Evolutionary conservation across 2,888 invertebrate species (phyloP), one percentile per base, ranked within the genome.

Genomic region (Galeruca laticollis): DNA sequence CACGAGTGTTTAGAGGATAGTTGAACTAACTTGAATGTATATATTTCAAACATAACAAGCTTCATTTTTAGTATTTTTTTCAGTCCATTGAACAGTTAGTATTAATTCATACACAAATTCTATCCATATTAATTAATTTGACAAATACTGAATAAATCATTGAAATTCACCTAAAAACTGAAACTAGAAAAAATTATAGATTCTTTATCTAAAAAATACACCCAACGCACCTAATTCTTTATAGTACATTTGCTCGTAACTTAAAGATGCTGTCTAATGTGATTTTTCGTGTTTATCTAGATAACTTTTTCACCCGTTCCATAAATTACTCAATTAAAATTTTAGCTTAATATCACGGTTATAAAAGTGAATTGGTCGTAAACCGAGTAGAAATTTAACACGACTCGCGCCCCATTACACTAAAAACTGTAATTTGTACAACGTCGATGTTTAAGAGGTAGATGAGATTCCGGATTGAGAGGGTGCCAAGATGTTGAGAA

Each of bases 251-350:
- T 10, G 10, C 11, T 11, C 11, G 10, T 37, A 13, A 10, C 11
- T 11, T 33, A 2, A 10, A 37, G 3, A 37, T 37, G 37, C 37
- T 37, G 37, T 13, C 37, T 37, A 37, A 37, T 37, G 13, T 11
- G 13, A 11, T 11, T 37, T 37, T 37, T 13, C 13, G 10, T 10
- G 13, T 37, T 10, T 37, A 37, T 15, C 18, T 49, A 20, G 18
- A 10, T 20, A 49, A 49, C 18, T 49, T 49, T 49, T 49, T 49
- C 49, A 49, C 18, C 20, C 5, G 49, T 49, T 49, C 2, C 49
- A 49, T 49, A 49, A 49, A 49, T 49, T 49, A 49, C 49, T 18
- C 49, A 49, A 49, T 49, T 18, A 49, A 49, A 49, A 18, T 49
- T 49, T 15, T 43, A 43, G 43, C 43, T 43, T 43, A 13, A 15